These are phyloP conservation scores for Myotis pilosus DNA, from an alignment of 2,797 vertebrate species.

Conservation along the genomic window DNA sequence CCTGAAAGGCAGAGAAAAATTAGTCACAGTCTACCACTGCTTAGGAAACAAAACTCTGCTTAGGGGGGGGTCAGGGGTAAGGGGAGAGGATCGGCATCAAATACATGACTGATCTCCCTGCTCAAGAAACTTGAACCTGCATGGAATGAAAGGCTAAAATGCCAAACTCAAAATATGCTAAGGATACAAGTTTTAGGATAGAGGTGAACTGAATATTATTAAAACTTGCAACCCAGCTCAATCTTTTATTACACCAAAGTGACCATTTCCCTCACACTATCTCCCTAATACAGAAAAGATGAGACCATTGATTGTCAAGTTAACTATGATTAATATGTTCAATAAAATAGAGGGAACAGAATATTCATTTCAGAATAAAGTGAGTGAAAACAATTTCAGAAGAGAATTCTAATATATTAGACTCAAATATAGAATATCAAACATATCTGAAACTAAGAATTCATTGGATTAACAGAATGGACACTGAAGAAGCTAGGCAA, in stretches of 20 bases:
- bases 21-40: background rate
- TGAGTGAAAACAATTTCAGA: background rate
- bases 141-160: background rate
- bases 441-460: conserved; percentile 17
- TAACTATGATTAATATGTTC: conserved; percentile 1
- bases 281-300: background rate
- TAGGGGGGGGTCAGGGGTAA: background rate
- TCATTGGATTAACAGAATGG: background rate
- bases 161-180: conserved; percentile 15
- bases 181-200: background rate
- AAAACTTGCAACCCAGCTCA: background rate
- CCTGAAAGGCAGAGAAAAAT: background rate
- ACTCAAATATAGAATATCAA: background rate
- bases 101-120: background rate
- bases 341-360: background rate
- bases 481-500: background rate
- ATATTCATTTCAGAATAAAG: background rate
- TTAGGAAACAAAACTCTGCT: background rate
- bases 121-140: background rate
- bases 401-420: background rate
- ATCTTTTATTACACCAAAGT: background rate
- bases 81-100: background rate
- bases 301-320: background rate
- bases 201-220: background rate
- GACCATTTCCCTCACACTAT: background rate